phyloP scores from a whole-genome alignment of 2,113 vertebrate species.

The Ictalurus punctatus region DNA sequence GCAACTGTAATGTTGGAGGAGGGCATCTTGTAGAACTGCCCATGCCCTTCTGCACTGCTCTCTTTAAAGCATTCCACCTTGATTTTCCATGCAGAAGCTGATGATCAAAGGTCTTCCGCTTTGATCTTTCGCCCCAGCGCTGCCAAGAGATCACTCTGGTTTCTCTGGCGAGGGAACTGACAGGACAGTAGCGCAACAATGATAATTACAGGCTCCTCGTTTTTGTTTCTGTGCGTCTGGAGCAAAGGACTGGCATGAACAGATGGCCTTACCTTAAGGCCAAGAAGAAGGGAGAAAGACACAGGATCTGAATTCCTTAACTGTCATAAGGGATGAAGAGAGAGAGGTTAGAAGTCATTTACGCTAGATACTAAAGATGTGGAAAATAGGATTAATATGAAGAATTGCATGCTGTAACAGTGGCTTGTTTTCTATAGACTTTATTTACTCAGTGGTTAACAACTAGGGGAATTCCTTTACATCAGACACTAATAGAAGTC shows the following conservation, averaged over 20 bases:
- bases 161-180: constrained; percentile 73
- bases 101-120: constrained; percentile 75
- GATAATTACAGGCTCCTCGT: constrained; percentile 75
- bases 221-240: constrained; percentile 63
- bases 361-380: constrained; percentile 58
- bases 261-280: constrained; percentile 65
- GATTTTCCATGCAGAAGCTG: constrained; percentile 68
- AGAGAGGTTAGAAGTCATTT: constrained; percentile 52
- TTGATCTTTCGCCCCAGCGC: constrained; percentile 68
- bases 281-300: constrained; percentile 61
- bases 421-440: constrained; percentile 50
- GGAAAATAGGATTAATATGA: constrained; percentile 67
- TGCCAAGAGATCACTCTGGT: constrained; percentile 75
- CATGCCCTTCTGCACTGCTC: constrained; percentile 56
- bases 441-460: not conserved
- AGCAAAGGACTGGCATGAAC: constrained; percentile 66
- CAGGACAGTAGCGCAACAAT: constrained; percentile 76
- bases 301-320: constrained; percentile 63
- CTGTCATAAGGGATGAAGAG: constrained; percentile 55
- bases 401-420: constrained; percentile 57
- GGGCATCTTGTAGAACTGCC: constrained; percentile 57
- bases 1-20: constrained; percentile 15
- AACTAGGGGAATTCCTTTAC: not conserved
- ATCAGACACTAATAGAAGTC: not conserved
- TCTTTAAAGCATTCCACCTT: constrained; percentile 71